Evolutionary conservation across 2,888 invertebrate genomes (phyloP).

Genomic region (Drosophila sordidula): DNA sequence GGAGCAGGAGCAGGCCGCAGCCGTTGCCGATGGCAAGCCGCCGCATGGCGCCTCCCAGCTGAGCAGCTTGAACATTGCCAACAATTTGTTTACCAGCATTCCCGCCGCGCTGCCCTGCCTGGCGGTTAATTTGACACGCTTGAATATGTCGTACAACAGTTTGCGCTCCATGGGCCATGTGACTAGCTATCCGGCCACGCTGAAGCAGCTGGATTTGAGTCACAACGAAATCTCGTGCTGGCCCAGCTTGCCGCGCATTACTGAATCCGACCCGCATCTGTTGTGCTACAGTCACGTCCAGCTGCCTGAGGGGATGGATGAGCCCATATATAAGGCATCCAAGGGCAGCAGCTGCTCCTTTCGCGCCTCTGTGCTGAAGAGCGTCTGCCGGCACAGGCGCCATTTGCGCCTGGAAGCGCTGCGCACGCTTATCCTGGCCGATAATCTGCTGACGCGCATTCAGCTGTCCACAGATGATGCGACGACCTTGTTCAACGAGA

Average conservation of each 20-base stretch:
- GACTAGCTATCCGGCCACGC: slow-evolving; percentile 93
- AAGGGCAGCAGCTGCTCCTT: slow-evolving; percentile 87
- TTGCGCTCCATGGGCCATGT: slow-evolving; percentile 92
- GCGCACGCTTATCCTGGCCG: slow-evolving; percentile 89
- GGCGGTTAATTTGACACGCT: slow-evolving; percentile 92
- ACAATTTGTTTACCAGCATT: slow-evolving; percentile 95
- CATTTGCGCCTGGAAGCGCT: slow-evolving; percentile 89
- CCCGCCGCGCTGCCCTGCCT: slow-evolving; percentile 96
- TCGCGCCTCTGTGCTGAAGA: slow-evolving; percentile 90
- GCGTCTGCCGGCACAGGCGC: slow-evolving; percentile 93
- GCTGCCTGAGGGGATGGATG: slow-evolving; percentile 58
- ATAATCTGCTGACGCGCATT: slow-evolving; percentile 93
- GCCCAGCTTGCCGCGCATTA: slow-evolving; percentile 93
- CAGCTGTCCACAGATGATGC: slow-evolving; percentile 93
- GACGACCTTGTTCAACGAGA: slow-evolving; percentile 87
- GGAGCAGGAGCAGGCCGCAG: slow-evolving; percentile 29
- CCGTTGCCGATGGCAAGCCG: slow-evolving; percentile 85
- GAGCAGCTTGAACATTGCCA: slow-evolving; percentile 93
- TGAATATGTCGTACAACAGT: slow-evolving; percentile 97
- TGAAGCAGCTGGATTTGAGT: slow-evolving; percentile 96
- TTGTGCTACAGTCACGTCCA: slow-evolving; percentile 89
- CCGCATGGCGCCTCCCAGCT: slow-evolving; percentile 88
- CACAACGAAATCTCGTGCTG: slow-evolving; percentile 96
- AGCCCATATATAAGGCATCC: slow-evolving; percentile 67
- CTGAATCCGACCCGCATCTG: slow-evolving; percentile 88